Base-by-base conservation (phyloP, 2,113 vertebrate species). In the Brienomyrus brachyistius region DNA sequence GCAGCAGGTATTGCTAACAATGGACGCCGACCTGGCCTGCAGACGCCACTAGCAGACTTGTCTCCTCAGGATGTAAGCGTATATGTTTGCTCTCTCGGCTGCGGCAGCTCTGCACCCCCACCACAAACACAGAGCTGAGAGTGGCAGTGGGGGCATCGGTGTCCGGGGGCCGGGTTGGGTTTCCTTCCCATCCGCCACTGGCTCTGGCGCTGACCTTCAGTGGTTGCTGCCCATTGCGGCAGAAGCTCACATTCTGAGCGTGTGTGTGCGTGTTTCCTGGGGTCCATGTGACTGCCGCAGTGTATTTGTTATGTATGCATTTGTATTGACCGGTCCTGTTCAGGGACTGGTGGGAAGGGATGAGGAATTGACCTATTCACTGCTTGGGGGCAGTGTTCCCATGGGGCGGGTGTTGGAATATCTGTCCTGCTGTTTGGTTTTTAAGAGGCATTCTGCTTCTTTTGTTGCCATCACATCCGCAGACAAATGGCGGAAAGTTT, bases 171-270 rank as follows among this genome's bases (percentile, higher is more conserved):
- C 19, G 27, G 70, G 31, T 93, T 92, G 91, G 90, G 86, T 93
- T 93, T 93, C 92, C 83, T 90, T 86, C 80, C 86, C 90, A 40
- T 88, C 90, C 88, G 86, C 91, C 91, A 45, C 23, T 11, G 23
- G 89, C 89, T 89, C 87, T 87, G 91, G 91, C 77, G 86, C 90
- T 92, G 92, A 92, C 92, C 92, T 93, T 93, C 92, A 91, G 82
- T 48, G 40, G 89, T 90, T 91, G 90, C 89, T 80, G 89, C 62
- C 89, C 89, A 88, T 83, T 91, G 82, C 90, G 91, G 89, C 90
- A 91, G 85, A 92, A 92, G 92, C 89, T 86, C 91, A 91, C 87
- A 45, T 50, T 21, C 54, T 43, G 88, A 83, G 90, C 66, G 74
- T 85, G 86, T 90, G 89, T 91, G 51, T 91, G 86, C 87, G 70